Percentiles rank a stretch among this genome's conserved stretches.
Conservation (phyloP, 2,888 invertebrate species). For the Cephus pulcher region DNA sequence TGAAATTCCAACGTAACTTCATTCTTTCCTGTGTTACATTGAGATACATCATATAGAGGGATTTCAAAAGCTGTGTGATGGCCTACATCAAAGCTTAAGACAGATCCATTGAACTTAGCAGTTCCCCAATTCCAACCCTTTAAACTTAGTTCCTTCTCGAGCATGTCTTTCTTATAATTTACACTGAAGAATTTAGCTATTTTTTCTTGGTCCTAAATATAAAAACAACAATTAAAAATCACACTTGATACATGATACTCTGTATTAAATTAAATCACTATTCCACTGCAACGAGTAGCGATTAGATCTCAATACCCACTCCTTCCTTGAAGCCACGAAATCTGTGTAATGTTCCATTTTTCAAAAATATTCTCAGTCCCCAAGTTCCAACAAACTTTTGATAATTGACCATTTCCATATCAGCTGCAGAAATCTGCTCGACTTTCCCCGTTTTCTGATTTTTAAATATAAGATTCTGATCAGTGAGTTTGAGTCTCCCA, state of each 20-base stretch:
- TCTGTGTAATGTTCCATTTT: conserved; percentile 89
- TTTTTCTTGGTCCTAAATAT: conserved; percentile 87
- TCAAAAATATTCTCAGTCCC: conserved; percentile 90
- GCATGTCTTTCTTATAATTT: conserved; percentile 86
- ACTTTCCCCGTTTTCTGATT: conserved; percentile 97
- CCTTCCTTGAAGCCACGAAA: conserved; percentile 94
- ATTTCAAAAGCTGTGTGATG: conserved; percentile 93
- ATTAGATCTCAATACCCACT: conserved; percentile 66
- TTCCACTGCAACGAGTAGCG: neutral
- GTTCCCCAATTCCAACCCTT: conserved; percentile 99
- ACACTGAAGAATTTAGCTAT: conserved; percentile 88
- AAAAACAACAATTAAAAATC: conserved; percentile 8
- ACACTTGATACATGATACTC: neutral
- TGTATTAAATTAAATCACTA: conserved; percentile 9
- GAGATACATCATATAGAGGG: conserved; percentile 94
- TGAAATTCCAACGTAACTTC: conserved; percentile 99
- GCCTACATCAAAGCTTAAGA: conserved; percentile 87
- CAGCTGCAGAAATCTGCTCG: conserved; percentile 85
- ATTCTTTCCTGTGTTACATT: conserved; percentile 96
- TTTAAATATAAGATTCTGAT: conserved; percentile 91
- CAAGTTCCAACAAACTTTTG: conserved; percentile 91
- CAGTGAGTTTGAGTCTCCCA: conserved; percentile 92
- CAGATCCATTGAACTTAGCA: conserved; percentile 90
- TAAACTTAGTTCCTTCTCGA: conserved; percentile 91
- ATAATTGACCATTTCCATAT: conserved; percentile 92